A percentile compares a stretch with the other conserved stretches of the same genome.
Evolutionary conservation across 1,140 invertebrate genomes (phyloP).

Genomic region (Heliconius congener): DNA sequence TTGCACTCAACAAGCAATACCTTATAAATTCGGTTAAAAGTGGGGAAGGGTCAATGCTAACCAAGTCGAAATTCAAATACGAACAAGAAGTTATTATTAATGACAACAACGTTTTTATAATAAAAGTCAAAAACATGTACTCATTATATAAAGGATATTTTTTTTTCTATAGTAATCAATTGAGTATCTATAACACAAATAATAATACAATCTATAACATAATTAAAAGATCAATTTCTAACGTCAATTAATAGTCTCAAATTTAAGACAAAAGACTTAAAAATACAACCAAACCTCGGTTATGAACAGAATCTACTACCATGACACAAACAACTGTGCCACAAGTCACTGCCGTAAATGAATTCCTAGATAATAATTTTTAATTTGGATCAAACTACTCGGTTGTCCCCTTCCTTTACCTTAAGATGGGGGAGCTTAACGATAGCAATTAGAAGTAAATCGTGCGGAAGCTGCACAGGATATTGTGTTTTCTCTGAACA

Average conservation of each 20-base stretch:
- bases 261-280: background rate
- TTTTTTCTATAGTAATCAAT: too few species aligned
- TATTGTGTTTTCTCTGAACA: slow-evolving; percentile 67
- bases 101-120: too few species aligned
- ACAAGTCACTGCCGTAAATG: background rate
- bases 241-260: background rate
- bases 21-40: too few species aligned
- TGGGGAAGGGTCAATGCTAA: too few species aligned
- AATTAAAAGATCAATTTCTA: too few species aligned
- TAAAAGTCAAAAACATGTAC: too few species aligned
- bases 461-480: slow-evolving; percentile 58
- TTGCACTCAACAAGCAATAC: too few species aligned
- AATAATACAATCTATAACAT: too few species aligned
- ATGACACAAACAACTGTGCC: background rate
- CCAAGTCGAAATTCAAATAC: too few species aligned
- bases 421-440: slow-evolving; percentile 19
- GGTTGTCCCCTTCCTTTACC: background rate
- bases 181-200: too few species aligned
- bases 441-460: slow-evolving; percentile 59
- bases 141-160: too few species aligned
- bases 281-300: background rate
- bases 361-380: background rate
- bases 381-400: background rate
- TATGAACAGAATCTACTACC: background rate
- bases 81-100: too few species aligned